phyloP scores from a whole-genome alignment of 2,888 invertebrate species.

The Conchocele bisecta region DNA sequence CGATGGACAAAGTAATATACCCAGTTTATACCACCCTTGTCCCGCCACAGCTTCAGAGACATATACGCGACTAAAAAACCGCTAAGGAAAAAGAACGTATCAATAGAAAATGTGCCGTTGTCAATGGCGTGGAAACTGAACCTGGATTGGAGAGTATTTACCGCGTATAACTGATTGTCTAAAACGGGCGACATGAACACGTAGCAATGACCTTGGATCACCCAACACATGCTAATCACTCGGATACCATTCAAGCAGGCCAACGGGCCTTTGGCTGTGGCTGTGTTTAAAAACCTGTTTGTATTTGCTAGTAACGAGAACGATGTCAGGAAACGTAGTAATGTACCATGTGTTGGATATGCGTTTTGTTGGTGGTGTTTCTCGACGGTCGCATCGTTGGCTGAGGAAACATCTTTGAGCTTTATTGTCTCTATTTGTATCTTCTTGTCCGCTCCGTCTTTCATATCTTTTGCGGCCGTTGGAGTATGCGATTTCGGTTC shows the following conservation, averaged over 20 bases:
- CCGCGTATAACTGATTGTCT: conserved; percentile 50
- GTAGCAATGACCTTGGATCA: conserved; percentile 50
- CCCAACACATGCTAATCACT: conserved; percentile 57
- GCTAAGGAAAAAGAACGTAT: conserved; percentile 77
- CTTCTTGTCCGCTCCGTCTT: not conserved
- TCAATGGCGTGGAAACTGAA: conserved; percentile 70
- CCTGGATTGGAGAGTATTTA: conserved; percentile 19
- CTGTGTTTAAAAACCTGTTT: conserved; percentile 45
- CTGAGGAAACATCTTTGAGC: too few species aligned
- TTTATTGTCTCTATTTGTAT: too few species aligned
- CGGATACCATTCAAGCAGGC: conserved; percentile 79
- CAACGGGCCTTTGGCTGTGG: conserved; percentile 44
- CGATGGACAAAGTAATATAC: conserved; percentile 44
- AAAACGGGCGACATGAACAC: conserved; percentile 25
- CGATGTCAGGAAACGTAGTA: conserved; percentile 23
- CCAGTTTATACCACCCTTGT: conserved; percentile 38
- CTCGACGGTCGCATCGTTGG: too few species aligned
- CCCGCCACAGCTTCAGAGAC: conserved; percentile 41
- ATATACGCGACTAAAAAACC: conserved; percentile 49
- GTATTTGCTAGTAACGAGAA: conserved; percentile 47
- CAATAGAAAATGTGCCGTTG: conserved; percentile 76
- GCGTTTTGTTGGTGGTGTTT: too few species aligned
- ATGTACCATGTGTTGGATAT: too few species aligned
- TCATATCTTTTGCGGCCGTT: too few species aligned
- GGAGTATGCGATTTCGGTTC: too few species aligned